These are phyloP conservation scores for Cotesia typhae DNA, from an alignment of 1,140 invertebrate species.

Conservation along the genomic window DNA sequence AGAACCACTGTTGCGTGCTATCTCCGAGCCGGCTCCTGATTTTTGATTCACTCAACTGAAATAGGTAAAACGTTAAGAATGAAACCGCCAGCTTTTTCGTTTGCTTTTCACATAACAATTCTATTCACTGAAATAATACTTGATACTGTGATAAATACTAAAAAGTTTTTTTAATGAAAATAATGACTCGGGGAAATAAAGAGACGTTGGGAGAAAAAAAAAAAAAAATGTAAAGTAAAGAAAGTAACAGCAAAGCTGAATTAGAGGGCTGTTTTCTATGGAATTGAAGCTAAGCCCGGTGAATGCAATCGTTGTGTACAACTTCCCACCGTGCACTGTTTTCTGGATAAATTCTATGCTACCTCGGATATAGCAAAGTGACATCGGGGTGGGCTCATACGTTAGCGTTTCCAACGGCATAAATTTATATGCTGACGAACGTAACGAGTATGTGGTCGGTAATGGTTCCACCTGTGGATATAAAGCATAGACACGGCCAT, in stretches of 20 bases:
- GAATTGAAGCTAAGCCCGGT: no score
- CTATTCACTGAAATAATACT: no score
- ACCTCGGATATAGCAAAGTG: no score
- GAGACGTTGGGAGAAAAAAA: no score
- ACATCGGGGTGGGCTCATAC: not conserved
- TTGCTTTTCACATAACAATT: not conserved
- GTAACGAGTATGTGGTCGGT: slow-evolving; percentile 13
- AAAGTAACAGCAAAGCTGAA: no score
- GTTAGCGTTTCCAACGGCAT: slow-evolving; percentile 8
- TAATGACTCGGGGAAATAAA: no score
- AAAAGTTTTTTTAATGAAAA: no score
- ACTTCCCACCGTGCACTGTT: not conserved
- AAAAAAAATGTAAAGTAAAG: no score
- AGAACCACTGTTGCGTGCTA: not conserved
- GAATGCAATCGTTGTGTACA: no score
- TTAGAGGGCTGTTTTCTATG: no score
- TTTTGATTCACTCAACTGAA: slow-evolving; percentile 7
- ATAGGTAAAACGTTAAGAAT: slow-evolving; percentile 8
- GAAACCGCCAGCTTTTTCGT: not conserved
- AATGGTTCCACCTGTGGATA: slow-evolving; percentile 12
- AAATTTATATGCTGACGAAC: slow-evolving; percentile 18
- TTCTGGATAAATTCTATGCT: not conserved
- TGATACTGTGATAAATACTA: no score
- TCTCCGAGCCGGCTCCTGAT: not conserved
- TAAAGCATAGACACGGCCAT: slow-evolving; percentile 13